phyloP scores from a whole-genome alignment of 2,797 vertebrate genomes.

The Aldrovandia affinis region DNA sequence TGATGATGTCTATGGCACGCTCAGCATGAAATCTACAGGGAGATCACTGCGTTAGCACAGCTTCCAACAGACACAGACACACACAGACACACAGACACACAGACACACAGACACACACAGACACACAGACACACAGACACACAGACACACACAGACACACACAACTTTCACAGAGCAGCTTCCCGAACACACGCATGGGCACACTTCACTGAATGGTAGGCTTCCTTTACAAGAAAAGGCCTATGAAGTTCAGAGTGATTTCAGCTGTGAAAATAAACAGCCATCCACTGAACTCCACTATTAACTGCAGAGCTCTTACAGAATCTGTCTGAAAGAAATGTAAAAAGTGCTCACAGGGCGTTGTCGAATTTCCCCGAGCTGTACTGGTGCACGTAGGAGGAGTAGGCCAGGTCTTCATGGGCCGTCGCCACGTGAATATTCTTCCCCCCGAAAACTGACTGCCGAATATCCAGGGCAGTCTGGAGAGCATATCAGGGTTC shows the following conservation, averaged over 20 bases:
- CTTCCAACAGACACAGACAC: constrained; percentile 12
- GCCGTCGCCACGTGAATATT: constrained; percentile 98
- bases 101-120: background rate
- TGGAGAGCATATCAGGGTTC: constrained; percentile 53
- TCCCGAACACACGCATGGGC: constrained; percentile 17
- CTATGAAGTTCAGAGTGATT: too few relatives aligned
- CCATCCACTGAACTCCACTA: too few relatives aligned
- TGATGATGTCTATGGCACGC: constrained; percentile 99
- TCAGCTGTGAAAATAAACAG: too few relatives aligned
- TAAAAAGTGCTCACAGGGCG: constrained; percentile 85
- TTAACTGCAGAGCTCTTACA: too few relatives aligned
- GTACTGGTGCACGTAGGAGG: constrained; percentile 98
- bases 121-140: too few relatives aligned
- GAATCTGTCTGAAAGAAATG: too few relatives aligned
- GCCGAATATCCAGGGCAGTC: constrained; percentile 96
- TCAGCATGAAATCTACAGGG: constrained; percentile 94
- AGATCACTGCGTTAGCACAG: constrained; percentile 41
- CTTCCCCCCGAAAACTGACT: constrained; percentile 98
- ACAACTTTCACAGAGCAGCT: too few relatives aligned
- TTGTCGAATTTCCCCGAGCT: constrained; percentile 99
- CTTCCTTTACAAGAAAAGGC: too few relatives aligned
- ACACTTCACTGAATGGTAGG: background rate
- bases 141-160: too few relatives aligned
- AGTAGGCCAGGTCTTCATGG: constrained; percentile 97
- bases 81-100: background rate